A percentile compares a stretch with the other conserved stretches of the same genome.
Evolutionary conservation across 2,888 invertebrate genomes (phyloP).

Genomic region (Desoria tigrina): DNA sequence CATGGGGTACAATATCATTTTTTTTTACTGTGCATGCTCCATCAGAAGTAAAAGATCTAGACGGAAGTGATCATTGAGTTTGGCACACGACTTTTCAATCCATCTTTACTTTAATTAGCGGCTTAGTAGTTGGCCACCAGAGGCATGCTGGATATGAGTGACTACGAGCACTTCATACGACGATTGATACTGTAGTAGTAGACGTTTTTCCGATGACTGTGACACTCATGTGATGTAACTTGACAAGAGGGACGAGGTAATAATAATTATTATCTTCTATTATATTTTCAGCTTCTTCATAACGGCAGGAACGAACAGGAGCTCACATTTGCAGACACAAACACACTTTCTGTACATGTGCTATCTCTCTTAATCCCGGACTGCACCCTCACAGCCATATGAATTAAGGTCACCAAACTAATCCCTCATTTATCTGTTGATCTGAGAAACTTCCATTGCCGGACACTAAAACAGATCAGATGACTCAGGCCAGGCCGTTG

Average conservation of each 20-base stretch:
- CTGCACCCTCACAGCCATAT: constrained; percentile 26
- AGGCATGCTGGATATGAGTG: constrained; percentile 6
- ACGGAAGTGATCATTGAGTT: neutral
- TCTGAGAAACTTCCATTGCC: constrained; percentile 49
- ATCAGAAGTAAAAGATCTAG: constrained; percentile 3
- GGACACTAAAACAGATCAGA: constrained; percentile 47
- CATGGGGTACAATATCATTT: neutral
- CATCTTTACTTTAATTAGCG: neutral
- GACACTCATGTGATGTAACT: constrained; percentile 6
- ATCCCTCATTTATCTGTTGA: constrained; percentile 48
- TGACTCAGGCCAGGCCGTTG: constrained; percentile 45
- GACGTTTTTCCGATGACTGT: constrained; percentile 1
- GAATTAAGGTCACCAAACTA: constrained; percentile 48
- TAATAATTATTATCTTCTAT: constrained; percentile 12
- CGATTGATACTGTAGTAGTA: neutral
- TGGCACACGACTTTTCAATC: constrained; percentile 11
- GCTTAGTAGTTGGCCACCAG: neutral
- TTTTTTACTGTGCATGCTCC: constrained; percentile 4
- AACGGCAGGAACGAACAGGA: constrained; percentile 16
- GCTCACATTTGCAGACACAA: constrained; percentile 12
- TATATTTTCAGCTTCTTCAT: constrained; percentile 10
- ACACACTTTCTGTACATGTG: constrained; percentile 25
- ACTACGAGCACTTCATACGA: constrained; percentile 1
- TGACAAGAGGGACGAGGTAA: constrained; percentile 15
- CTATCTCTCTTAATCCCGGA: constrained; percentile 3